Conservation (phyloP, 2,797 vertebrate species). For the Crocidura indochinensis region DNA sequence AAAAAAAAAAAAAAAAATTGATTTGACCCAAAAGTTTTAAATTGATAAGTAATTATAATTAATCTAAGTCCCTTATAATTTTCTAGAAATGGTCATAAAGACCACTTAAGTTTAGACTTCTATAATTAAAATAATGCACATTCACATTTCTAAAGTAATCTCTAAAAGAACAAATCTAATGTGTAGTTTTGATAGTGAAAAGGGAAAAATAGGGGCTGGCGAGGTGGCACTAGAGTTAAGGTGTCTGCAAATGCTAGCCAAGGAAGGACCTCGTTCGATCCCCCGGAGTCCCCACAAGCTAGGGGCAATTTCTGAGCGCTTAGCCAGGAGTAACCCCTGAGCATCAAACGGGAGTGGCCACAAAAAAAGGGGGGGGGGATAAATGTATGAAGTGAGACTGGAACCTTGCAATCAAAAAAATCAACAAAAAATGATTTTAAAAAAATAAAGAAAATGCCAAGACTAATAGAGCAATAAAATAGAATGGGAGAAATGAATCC, state of each 20-base stretch:
- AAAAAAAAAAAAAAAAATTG: too few species aligned
- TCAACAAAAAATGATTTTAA: background rate
- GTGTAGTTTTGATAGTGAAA: slow-evolving; percentile 27
- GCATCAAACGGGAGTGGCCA: too few species aligned
- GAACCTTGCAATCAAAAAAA: slow-evolving; percentile 12
- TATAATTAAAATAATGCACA: slow-evolving; percentile 9
- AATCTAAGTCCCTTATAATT: slow-evolving; percentile 29
- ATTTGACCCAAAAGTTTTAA: background rate
- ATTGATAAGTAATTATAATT: background rate
- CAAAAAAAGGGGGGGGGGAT: too few species aligned
- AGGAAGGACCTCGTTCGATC: too few species aligned
- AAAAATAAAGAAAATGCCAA: background rate
- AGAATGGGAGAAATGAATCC: slow-evolving; percentile 47
- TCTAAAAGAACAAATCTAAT: slow-evolving; percentile 18
- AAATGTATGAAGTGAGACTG: background rate
- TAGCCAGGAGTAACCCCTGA: too few species aligned
- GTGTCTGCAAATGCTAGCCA: too few species aligned
- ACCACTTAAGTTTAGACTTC: slow-evolving; percentile 29
- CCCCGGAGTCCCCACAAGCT: too few species aligned
- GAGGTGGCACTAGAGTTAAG: too few species aligned
- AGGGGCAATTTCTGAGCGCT: too few species aligned
- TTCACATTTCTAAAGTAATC: slow-evolving; percentile 20
- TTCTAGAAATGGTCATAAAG: background rate
- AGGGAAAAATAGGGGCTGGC: too few species aligned
- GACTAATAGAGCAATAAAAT: background rate